Percentiles rank a stretch among this genome's conserved stretches.
Conservation (phyloP, 2,113 vertebrate species). For the Todiramphus saurophagus region DNA sequence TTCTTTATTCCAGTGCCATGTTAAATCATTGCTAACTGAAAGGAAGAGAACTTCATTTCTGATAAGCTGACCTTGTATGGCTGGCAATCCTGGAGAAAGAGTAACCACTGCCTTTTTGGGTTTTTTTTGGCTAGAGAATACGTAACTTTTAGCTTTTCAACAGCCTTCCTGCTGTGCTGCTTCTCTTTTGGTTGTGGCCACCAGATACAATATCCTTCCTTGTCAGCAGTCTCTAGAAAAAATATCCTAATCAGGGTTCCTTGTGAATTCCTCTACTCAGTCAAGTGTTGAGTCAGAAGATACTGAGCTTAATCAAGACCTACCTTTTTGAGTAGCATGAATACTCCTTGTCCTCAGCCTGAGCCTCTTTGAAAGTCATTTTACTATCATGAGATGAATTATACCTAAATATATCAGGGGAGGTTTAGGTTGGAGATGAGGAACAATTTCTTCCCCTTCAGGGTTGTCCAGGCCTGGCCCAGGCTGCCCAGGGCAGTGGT, state of each 20-base stretch:
- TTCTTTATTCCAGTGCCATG: background rate
- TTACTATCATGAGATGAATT: background rate
- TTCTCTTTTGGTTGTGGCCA: background rate
- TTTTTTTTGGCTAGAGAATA: background rate
- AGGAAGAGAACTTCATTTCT: background rate
- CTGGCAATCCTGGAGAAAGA: background rate
- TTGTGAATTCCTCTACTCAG: background rate
- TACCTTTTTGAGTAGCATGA: background rate
- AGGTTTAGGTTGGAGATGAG: no score
- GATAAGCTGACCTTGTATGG: background rate
- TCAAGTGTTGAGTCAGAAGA: background rate
- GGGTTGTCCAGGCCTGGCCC: no score
- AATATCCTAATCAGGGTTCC: background rate
- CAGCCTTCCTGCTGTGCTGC: background rate
- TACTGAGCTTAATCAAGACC: background rate
- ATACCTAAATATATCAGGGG: background rate
- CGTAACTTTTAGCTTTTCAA: background rate
- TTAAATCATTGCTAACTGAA: background rate
- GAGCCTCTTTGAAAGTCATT: background rate
- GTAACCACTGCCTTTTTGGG: background rate
- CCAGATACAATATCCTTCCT: background rate
- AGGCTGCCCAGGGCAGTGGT: no score
- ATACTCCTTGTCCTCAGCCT: background rate
- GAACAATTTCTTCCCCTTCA: no score
- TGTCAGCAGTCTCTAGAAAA: background rate